Base-by-base conservation (phyloP, 2,797 vertebrate genomes). In the Neosilurus mollespiculum region DNA sequence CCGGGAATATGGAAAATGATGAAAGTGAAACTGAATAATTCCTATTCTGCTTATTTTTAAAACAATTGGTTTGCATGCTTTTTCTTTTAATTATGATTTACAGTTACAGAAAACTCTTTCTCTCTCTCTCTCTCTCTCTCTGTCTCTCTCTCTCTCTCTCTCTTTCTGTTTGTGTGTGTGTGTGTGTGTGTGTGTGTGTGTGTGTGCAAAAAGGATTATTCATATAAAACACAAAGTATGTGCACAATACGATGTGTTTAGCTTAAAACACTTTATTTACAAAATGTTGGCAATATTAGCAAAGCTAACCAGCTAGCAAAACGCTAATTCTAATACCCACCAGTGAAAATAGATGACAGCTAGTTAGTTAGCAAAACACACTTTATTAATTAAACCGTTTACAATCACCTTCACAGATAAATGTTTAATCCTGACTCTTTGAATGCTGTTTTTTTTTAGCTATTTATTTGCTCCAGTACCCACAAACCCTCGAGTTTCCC, bases 131-230 rank as follows among this genome's bases (percentile, higher is more conserved):
- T 53, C 51, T 53, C 51, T 10, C 51, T 53, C 51, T 5, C 10
- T 53, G 5, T 53, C 51, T 53, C 10, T 53, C 10, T 5, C 51
- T n/a, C 51, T 53, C 51, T 53, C 51, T 53, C 51, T 53, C 51
- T 53, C 14, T 16, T 14, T 58, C 56, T 64, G 77, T 71, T 70
- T 80, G 80, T 80, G 73, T 82, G 66, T 72, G 24, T 49, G 58
- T 51, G 26, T 49, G 49, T 20, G 59, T 16, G 53, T 24, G 12
- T 12, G 49, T 53, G 2, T 71, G 75, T 22, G 49, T 56, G 62
- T 37, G 64, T 2, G 51, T 54, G 26, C 51, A 70, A 18, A 56
- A 56, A 30, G n/a, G n/a, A 75, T 22, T 59, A 24, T 14, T 76
- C 30, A 43, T 43, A 43, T 43, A 43, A 43, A 43, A 43, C 43